Percentiles rank a stretch among this genome's conserved stretches.
Conservation (phyloP, 2,888 invertebrate genomes). For the Torymus aiolomorphi region DNA sequence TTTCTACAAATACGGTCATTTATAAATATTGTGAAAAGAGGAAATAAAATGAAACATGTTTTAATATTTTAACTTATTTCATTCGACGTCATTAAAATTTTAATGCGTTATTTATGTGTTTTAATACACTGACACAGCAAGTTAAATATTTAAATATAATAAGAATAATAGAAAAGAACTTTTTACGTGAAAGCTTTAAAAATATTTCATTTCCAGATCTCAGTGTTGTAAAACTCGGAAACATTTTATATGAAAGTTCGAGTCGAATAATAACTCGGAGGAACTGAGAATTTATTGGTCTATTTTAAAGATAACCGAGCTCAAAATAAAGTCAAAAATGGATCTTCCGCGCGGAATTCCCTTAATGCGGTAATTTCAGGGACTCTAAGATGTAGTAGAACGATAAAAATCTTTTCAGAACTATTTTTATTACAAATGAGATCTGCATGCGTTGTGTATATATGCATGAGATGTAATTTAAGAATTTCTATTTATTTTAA, state of each 20-base stretch:
- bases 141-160: no score
- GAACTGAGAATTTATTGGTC: conserved; percentile 34
- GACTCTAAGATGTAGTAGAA: not conserved
- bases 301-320: conserved; percentile 38
- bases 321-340: conserved; percentile 40
- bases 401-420: conserved; percentile 6
- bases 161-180: not conserved
- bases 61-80: no score
- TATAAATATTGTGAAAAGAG: no score
- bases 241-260: conserved; percentile 24
- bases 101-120: no score
- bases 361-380: conserved; percentile 27
- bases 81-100: no score
- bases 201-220: not conserved
- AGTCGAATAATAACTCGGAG: conserved; percentile 5
- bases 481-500: no score
- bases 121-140: no score
- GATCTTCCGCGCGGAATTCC: not conserved
- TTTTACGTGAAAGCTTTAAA: not conserved
- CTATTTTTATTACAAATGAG: conserved; percentile 5
- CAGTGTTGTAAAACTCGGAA: conserved; percentile 10
- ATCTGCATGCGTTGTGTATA: no score
- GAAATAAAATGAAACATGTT: no score
- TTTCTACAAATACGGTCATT: no score
- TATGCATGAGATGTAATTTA: no score